Evolutionary conservation across 2,113 vertebrate genomes (phyloP), one percentile per base, ranked within the genome.

Genomic region (Passer montanus): DNA sequence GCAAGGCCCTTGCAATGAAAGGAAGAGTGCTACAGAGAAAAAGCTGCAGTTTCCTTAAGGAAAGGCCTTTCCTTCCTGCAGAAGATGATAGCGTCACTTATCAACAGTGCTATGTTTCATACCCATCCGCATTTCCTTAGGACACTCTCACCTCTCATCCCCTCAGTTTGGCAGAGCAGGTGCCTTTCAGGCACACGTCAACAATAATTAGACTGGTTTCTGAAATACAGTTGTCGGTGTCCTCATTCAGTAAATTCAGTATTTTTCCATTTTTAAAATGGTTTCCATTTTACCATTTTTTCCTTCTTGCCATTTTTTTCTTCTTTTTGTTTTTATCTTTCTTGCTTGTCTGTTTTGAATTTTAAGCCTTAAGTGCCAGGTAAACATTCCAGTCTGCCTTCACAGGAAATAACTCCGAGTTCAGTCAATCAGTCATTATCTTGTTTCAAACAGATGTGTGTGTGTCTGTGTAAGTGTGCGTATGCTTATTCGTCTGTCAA

Each of bases 11-110:
- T 96, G 95, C 88, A 74, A 87, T 69, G 85, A 79, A 80, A 83
- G 90, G 89, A 94, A 76, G 96, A 96, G 92, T 91, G 89, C 91
- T 91, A 88, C 94, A 95, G 96, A 95, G 96, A 97, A 93, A 92
- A 95, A 81, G 90, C 93, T 98, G 97, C 97, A 94, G 93, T 90
- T 97, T 96, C 97, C 96, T 97, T 97, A 89, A 90, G 84, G 64
- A 96, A 97, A 94, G 96, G 95, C 95, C 96, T 96, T 97, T 93
- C 78, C 96, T 68, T 93, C 87, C 89, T 91, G 81, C 93, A 94
- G 95, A 97, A 93, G 89, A 62, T 12, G 68, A 95, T 63, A 94
- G 94, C 27, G 28, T 96, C 92, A 90, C 87, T 92, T 89, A 63
- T 93, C 86, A 90, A 94, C 95, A 94, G 80, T 93, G 92, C 97